Conservation (phyloP, 2,113 vertebrate genomes). For the Dasyprocta punctata region DNA sequence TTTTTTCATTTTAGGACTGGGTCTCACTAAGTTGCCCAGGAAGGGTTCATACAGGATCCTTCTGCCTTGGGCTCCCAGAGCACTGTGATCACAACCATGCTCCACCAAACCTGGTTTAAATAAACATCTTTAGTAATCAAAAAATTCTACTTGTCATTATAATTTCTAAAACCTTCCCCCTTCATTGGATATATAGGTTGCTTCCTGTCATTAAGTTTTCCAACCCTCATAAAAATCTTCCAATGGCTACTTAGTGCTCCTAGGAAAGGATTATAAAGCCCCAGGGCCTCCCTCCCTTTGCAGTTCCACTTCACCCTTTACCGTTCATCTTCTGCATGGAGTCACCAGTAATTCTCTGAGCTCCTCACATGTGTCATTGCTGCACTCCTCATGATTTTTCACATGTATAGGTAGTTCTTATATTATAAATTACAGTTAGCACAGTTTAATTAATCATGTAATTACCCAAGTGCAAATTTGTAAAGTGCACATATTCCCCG, state of each 20-base stretch:
- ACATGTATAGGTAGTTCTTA: neutral
- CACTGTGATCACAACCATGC: neutral
- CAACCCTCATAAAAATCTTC: neutral
- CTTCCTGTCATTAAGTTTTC: conserved; percentile 17
- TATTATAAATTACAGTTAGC: neutral
- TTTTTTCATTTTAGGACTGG: neutral
- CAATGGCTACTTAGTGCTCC: neutral
- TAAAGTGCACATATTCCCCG: neutral
- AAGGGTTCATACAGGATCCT: neutral
- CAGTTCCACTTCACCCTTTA: neutral
- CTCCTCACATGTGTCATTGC: neutral
- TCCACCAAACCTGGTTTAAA: neutral
- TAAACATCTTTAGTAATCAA: neutral
- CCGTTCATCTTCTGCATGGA: neutral
- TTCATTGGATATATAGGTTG: neutral
- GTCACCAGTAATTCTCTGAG: neutral
- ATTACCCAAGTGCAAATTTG: neutral
- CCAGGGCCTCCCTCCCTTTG: neutral
- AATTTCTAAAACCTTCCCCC: neutral
- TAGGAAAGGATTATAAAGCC: neutral
- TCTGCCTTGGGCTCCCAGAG: neutral
- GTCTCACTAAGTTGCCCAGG: neutral
- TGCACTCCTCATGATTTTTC: neutral
- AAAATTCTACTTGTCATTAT: neutral
- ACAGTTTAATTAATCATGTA: neutral